Evolutionary conservation across 2,888 invertebrate species (phyloP).

Genomic region (Glomeris marginata): DNA sequence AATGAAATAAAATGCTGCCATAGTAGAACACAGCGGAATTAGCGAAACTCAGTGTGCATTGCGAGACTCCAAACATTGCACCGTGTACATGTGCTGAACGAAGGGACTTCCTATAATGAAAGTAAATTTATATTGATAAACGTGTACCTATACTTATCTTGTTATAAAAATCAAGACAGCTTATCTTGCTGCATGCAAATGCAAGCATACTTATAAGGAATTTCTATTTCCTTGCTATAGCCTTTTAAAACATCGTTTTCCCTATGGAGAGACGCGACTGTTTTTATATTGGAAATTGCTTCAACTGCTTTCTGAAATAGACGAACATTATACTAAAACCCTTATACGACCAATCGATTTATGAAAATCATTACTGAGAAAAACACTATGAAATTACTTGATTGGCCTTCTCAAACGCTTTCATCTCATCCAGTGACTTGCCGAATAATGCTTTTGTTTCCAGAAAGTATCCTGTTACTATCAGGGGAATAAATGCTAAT

Average conservation of each 20-base stretch:
- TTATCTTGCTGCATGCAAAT: no score
- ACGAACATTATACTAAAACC: no score
- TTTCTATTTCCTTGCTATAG: constrained; percentile 42
- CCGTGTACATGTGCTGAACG: constrained; percentile 43
- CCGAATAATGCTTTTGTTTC: constrained; percentile 49
- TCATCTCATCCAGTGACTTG: constrained; percentile 42
- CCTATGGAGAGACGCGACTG: constrained; percentile 39
- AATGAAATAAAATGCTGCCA: constrained; percentile 50
- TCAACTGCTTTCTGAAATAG: constrained; percentile 46
- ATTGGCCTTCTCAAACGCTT: constrained; percentile 48
- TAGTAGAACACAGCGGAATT: constrained; percentile 56
- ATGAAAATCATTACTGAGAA: no score
- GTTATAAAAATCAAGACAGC: no score
- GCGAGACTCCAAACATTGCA: constrained; percentile 51
- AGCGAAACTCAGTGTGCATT: constrained; percentile 52
- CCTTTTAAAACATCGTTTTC: constrained; percentile 43
- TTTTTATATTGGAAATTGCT: constrained; percentile 57
- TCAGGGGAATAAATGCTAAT: constrained; percentile 47
- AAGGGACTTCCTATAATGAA: constrained; percentile 9
- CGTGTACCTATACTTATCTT: no score
- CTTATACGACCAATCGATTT: no score
- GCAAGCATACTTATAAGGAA: constrained; percentile 37
- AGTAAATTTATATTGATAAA: no score
- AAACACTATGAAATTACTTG: no score
- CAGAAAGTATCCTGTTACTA: constrained; percentile 47